These are phyloP conservation scores for Heliconius himera DNA, from an alignment of 1,140 invertebrate genomes.

Conservation along the genomic window DNA sequence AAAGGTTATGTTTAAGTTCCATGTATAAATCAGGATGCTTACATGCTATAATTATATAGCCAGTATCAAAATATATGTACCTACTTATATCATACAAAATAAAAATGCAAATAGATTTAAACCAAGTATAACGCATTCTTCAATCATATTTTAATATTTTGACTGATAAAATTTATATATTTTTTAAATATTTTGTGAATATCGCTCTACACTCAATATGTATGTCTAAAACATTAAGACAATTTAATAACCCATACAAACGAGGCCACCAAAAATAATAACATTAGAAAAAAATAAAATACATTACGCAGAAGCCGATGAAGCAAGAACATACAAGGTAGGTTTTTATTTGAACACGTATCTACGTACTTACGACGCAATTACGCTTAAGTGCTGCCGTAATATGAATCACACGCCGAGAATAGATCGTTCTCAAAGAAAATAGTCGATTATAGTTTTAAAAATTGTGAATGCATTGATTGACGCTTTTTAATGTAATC, in stretches of 20 bases:
- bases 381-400: slow-evolving; percentile 42
- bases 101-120: too few relatives aligned
- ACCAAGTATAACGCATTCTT: too few relatives aligned
- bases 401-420: slow-evolving; percentile 41
- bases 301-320: slow-evolving; percentile 13
- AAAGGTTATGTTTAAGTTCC: too few relatives aligned
- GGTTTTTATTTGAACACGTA: slow-evolving; percentile 24
- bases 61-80: too few relatives aligned
- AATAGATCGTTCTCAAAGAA: slow-evolving; percentile 42
- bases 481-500: slow-evolving; percentile 2
- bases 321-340: slow-evolving; percentile 19
- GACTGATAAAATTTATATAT: too few relatives aligned
- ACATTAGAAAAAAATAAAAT: background rate
- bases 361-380: slow-evolving; percentile 44
- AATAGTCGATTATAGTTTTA: slow-evolving; percentile 16
- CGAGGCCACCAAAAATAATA: slow-evolving; percentile 4
- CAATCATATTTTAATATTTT: too few relatives aligned
- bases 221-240: background rate
- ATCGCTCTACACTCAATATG: background rate
- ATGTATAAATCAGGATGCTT: too few relatives aligned
- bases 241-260: background rate
- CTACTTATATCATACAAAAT: too few relatives aligned
- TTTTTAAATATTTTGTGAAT: too few relatives aligned
- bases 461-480: slow-evolving; percentile 16
- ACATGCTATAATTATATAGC: too few relatives aligned